These are phyloP conservation scores for Bettongia penicillata DNA, from an alignment of 2,113 vertebrate species.

Conservation along the genomic window DNA sequence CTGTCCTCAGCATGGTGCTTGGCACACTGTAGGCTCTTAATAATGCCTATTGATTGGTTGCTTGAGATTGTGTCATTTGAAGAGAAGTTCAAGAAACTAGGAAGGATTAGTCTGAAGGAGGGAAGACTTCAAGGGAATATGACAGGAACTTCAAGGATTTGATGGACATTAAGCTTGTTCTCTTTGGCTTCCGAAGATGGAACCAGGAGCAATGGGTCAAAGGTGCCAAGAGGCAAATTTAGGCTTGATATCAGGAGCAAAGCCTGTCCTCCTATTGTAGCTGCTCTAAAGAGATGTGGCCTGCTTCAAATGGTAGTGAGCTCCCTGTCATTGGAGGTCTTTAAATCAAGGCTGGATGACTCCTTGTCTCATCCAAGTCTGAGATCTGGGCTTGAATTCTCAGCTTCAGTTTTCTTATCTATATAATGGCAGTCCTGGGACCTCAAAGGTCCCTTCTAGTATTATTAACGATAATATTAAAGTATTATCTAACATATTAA, in stretches of 20 bases:
- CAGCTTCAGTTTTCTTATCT: background rate
- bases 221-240: background rate
- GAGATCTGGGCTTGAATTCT: background rate
- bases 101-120: background rate
- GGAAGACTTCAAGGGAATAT: background rate
- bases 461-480: background rate
- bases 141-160: background rate
- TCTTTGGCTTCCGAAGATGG: background rate
- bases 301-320: background rate
- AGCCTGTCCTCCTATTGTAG: background rate
- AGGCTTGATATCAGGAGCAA: background rate
- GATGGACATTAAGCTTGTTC: background rate
- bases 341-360: background rate
- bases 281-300: background rate
- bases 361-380: background rate
- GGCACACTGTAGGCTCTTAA: background rate
- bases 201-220: background rate
- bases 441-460: background rate
- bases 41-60: background rate
- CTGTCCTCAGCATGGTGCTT: no score
- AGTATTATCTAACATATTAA: background rate
- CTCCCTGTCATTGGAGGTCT: background rate
- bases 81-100: background rate
- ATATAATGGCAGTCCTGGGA: background rate
- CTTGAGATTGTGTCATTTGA: background rate